Conservation (phyloP, 2,113 vertebrate genomes). For the Chloroceryle aenea region DNA sequence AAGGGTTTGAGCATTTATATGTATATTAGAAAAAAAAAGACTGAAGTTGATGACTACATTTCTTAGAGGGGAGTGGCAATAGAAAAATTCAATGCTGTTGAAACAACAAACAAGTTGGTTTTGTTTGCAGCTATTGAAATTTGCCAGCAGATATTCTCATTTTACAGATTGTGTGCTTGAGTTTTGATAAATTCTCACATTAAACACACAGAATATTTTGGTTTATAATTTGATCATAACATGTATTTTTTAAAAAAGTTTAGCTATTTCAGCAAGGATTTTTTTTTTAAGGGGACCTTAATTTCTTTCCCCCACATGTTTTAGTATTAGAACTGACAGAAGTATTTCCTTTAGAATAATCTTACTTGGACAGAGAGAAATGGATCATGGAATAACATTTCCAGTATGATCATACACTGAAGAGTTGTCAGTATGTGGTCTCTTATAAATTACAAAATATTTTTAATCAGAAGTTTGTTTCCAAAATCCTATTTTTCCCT, state of each 20-base stretch:
- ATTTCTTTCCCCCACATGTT: background rate
- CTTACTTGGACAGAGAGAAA: background rate
- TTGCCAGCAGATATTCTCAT: background rate
- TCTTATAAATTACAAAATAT: background rate
- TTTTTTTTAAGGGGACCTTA: background rate
- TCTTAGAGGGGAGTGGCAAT: background rate
- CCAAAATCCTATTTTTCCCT: background rate
- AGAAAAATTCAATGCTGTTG: background rate
- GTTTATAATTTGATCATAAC: background rate
- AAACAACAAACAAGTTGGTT: background rate
- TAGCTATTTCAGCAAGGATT: background rate
- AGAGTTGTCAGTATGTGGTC: background rate
- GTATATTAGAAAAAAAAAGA: background rate
- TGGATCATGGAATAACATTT: background rate
- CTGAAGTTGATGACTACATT: background rate
- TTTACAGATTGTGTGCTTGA: background rate
- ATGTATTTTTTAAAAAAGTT: background rate
- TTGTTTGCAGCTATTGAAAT: background rate
- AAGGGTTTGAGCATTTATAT: background rate
- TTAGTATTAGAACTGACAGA: background rate
- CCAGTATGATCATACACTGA: background rate
- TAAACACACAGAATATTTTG: background rate
- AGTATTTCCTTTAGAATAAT: background rate
- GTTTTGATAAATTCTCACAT: background rate
- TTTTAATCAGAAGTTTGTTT: background rate